Conservation (phyloP, 2,113 vertebrate species). For the Cryptotis parvus region DNA sequence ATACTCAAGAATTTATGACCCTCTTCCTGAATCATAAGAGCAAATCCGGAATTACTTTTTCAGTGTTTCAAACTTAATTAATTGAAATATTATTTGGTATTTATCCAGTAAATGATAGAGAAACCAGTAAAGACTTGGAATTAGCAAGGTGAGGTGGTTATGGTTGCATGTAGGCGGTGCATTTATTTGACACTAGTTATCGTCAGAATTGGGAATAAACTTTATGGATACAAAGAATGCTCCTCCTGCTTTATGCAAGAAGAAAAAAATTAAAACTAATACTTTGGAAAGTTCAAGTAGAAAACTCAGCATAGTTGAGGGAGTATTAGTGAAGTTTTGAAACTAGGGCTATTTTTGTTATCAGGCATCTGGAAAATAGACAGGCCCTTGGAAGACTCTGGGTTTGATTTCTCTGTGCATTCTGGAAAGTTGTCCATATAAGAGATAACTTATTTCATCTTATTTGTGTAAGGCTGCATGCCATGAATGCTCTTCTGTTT, state of each 20-base stretch:
- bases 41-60: background rate
- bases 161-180: background rate
- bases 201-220: background rate
- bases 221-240: background rate
- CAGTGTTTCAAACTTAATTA: background rate
- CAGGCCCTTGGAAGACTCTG: background rate
- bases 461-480: background rate
- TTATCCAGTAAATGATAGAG: background rate
- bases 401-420: background rate
- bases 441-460: conserved; percentile 1
- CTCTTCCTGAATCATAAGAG: background rate
- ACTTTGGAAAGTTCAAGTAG: background rate
- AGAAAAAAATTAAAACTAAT: background rate
- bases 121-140: background rate
- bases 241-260: background rate
- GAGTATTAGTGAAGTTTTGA: background rate
- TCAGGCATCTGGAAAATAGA: no score
- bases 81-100: background rate
- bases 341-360: background rate
- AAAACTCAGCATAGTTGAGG: background rate
- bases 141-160: background rate
- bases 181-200: background rate
- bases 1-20: background rate
- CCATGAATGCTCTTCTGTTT: background rate
- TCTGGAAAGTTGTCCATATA: background rate